Evolutionary conservation across 2,797 vertebrate genomes (phyloP).

Genomic region (Lepilemur ruficaudatus): DNA sequence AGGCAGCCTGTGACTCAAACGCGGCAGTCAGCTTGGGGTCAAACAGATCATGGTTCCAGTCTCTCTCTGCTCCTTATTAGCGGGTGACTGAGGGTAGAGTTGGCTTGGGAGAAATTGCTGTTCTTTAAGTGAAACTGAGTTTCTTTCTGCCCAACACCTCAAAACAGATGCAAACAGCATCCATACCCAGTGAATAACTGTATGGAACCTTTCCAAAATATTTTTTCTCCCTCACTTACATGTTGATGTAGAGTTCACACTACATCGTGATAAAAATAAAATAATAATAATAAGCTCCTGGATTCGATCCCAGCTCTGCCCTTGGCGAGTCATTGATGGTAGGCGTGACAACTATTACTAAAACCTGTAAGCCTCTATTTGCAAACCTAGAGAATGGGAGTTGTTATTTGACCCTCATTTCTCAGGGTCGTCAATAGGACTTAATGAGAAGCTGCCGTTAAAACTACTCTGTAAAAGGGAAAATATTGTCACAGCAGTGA

Average conservation of each 20-base stretch:
- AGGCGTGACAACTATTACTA: not conserved
- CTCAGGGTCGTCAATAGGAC: not conserved
- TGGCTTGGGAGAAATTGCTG: not conserved
- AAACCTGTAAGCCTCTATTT: not conserved
- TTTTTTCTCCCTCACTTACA: not conserved
- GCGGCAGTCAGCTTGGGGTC: not conserved
- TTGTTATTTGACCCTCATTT: not conserved
- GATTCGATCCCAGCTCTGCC: not conserved
- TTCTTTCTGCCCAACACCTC: not conserved
- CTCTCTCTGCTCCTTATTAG: not conserved
- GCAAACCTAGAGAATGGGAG: not conserved
- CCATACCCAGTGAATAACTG: not conserved
- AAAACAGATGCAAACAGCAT: constrained; percentile 39
- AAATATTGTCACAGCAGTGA: not conserved
- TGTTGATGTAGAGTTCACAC: not conserved
- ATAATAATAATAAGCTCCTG: not conserved
- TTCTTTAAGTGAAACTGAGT: not conserved
- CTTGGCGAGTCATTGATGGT: not conserved
- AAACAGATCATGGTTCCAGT: not conserved
- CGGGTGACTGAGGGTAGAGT: not conserved
- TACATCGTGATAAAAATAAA: not conserved
- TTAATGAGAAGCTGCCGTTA: not conserved
- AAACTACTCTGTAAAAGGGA: not conserved
- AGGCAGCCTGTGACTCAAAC: not conserved
- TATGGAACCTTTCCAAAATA: not conserved